Base-by-base conservation (phyloP, 1,140 invertebrate species). In the Lysiphlebus fabarum region DNA sequence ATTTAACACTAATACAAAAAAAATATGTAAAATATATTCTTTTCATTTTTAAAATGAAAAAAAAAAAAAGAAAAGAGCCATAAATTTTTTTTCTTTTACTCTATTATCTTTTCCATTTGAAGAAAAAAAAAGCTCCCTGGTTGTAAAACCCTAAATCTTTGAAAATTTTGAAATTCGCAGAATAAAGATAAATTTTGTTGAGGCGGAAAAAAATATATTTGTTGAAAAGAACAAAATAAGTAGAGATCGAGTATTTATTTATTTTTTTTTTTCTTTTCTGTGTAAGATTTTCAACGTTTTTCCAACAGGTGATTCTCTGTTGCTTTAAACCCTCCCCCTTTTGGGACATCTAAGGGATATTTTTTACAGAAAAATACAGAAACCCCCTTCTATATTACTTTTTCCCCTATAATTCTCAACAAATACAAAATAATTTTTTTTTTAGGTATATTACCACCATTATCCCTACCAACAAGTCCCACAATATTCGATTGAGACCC, bases 391-490 rank as follows among this genome's bases (percentile, higher is more conserved):
- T 59, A 55, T 62, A 59, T 47, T 45, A 53, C 43, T 38, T 48
- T 55, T 17, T 54, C 58, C 70, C 65, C 65, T 54, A 61, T 73
- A 75, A 74, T 74, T 77, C 71, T 74, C 67, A 71, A 68, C 70
- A 73, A 4, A 56, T 63, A 75, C 17, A 26, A 26, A 26, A 26
- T 4, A 77, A 77, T 73, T 73, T 67, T 73, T 73, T 67, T 59
- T 67, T 63, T 74, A 77, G 75, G 74, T 78, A 76, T 72, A 76
- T 76, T 70, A 68, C 73, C 72, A 69, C 70, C 74, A 74, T 75
- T 75, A 77, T 75, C 74, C 71, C 73, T 62, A 62, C 72, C 33
- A 6, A 38, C 43, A 43, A 50, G 37, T 66, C 67, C 61, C 67
- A 69, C 69, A 70, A 70, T 72, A 69, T 65, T 57, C 60, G 61